A percentile compares a stretch with the other conserved stretches of the same genome.
These are phyloP conservation scores for Patiria miniata DNA, from an alignment of 35 echinoderm and acorn worm species.

Conservation along the genomic window DNA sequence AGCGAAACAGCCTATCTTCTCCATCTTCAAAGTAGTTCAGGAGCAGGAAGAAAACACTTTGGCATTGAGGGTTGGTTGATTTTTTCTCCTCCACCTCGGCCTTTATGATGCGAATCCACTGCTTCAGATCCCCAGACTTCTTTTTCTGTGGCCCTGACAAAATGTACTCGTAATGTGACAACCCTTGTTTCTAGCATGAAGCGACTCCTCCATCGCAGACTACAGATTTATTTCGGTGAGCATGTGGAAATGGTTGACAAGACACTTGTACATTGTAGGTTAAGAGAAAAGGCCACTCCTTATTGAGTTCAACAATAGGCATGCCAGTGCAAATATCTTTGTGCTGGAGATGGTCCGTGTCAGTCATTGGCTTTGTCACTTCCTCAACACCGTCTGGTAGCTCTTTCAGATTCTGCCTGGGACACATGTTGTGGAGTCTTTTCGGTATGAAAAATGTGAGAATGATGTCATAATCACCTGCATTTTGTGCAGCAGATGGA, in stretches of 20 bases:
- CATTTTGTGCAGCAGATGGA: no score
- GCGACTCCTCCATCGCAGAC: conserved; percentile 2
- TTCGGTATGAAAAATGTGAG: no score
- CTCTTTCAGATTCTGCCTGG: conserved; percentile 19
- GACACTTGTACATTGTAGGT: conserved; percentile 11
- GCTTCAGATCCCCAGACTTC: conserved; percentile 4
- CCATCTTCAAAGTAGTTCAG: background rate
- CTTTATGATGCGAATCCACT: conserved; percentile 26
- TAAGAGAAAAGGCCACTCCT: conserved; percentile 26
- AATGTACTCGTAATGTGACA: conserved; percentile 5
- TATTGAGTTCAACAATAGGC: conserved; percentile 20
- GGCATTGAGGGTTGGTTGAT: conserved; percentile 18
- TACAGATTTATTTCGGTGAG: conserved; percentile 16
- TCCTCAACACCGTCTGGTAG: conserved; percentile 12
- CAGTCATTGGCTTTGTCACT: conserved; percentile 18
- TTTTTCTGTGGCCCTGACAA: conserved; percentile 22
- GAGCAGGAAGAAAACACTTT: conserved; percentile 16
- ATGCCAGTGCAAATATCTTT: conserved; percentile 24
- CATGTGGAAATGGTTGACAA: conserved; percentile 25
- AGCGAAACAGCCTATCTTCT: conserved; percentile 17
- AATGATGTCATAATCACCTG: no score
- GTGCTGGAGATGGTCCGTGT: conserved; percentile 18
- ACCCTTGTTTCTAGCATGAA: conserved; percentile 19
- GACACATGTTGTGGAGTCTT: no score
- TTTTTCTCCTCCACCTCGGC: conserved; percentile 20